Evolutionary conservation across 2,113 vertebrate genomes (phyloP).

Genomic region (Cranoglanis bouderius): DNA sequence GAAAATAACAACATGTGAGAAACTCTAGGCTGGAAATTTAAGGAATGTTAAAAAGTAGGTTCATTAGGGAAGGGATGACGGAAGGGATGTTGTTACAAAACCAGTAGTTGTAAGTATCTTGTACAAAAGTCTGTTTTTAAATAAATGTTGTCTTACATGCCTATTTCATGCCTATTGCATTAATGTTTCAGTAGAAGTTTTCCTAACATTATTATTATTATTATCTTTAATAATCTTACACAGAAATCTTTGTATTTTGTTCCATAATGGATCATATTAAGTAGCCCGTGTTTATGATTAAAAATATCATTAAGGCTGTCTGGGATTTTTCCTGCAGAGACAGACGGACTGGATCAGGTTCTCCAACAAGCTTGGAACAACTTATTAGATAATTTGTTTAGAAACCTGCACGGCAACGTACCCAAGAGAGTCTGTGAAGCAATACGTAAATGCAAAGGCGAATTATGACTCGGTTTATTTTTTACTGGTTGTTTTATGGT

Average conservation of each 20-base stretch:
- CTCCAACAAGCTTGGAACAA: not conserved
- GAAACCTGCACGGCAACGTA: not conserved
- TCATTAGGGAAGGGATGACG: not conserved
- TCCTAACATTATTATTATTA: not conserved
- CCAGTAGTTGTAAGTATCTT: not conserved
- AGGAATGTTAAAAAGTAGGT: not conserved
- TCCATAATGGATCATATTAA: not conserved
- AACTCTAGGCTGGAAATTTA: not conserved
- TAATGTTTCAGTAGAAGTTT: not conserved
- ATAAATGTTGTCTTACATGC: not conserved
- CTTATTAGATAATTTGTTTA: not conserved
- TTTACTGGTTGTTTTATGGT: not conserved
- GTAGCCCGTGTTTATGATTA: not conserved
- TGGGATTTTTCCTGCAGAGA: slow-evolving; percentile 1
- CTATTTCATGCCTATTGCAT: not conserved
- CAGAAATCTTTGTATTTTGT: not conserved
- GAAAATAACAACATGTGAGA: slow-evolving; percentile 9
- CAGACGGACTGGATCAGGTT: not conserved
- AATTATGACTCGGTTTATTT: not conserved
- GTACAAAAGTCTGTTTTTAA: not conserved
- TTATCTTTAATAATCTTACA: not conserved
- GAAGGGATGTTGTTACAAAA: not conserved
- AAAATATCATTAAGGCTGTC: not conserved
- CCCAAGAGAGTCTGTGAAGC: not conserved
- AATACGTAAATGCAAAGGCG: not conserved